Percentiles rank a stretch among this genome's conserved stretches.
These are phyloP conservation scores for Agrotis exclamationis DNA, from an alignment of 2,888 invertebrate species.

Conservation along the genomic window DNA sequence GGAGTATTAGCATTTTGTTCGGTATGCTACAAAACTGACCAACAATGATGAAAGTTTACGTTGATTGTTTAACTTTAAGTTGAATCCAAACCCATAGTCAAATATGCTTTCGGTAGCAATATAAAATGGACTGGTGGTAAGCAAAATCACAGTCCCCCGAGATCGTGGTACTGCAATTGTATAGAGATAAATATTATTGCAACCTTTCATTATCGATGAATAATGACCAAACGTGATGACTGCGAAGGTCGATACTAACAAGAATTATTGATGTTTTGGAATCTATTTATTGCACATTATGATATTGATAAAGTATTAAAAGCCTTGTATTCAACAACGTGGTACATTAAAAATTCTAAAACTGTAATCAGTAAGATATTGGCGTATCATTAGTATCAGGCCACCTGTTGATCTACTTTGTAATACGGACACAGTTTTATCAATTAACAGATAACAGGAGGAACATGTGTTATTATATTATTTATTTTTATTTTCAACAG, in stretches of 20 bases:
- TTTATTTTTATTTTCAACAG: not conserved
- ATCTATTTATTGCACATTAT: not conserved
- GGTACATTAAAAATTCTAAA: constrained; percentile 4
- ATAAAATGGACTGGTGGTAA: constrained; percentile 3
- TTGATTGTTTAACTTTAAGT: too few relatives aligned
- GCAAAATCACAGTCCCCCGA: constrained; percentile 3
- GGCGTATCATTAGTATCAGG: constrained; percentile 30
- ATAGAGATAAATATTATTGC: constrained; percentile 12
- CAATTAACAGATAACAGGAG: constrained; percentile 23
- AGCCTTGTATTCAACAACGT: not conserved
- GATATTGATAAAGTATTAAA: not conserved
- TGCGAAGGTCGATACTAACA: constrained; percentile 16
- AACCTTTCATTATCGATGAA: constrained; percentile 32
- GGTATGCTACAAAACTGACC: too few relatives aligned
- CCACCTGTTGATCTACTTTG: constrained; percentile 30
- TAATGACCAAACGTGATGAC: constrained; percentile 19
- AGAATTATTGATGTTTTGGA: not conserved
- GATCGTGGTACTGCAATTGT: constrained; percentile 3
- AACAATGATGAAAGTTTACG: not conserved
- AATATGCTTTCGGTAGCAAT: not conserved
- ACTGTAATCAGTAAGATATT: constrained; percentile 10
- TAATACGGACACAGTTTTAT: constrained; percentile 31
- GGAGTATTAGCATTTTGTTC: too few relatives aligned
- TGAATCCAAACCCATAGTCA: not conserved
- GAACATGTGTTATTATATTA: constrained; percentile 5